Evolutionary conservation across 2,888 invertebrate genomes (phyloP).

Genomic region (Ceratothoa steindachneri): DNA sequence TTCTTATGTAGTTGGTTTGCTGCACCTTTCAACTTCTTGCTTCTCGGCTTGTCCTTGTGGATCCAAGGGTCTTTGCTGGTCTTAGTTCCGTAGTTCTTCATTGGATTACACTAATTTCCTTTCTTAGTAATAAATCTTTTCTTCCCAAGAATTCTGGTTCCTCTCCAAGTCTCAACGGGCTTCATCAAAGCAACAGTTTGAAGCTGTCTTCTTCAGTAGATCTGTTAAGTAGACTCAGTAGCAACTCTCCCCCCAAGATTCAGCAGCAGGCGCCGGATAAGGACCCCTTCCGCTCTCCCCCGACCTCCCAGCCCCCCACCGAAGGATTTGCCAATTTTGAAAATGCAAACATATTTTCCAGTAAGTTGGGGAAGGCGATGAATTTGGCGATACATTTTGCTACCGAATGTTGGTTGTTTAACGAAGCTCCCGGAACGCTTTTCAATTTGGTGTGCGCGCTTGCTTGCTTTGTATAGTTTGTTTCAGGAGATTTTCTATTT

Average conservation of each 20-base stretch:
- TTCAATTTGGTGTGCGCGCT: too few species aligned
- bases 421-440: too few species aligned
- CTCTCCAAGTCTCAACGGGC: background rate
- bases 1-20: too few species aligned
- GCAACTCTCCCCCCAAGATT: background rate
- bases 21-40: too few species aligned
- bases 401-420: too few species aligned
- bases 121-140: background rate
- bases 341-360: slow-evolving; percentile 6
- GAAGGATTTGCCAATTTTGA: slow-evolving; percentile 9
- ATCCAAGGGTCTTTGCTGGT: too few species aligned
- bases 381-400: background rate
- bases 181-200: background rate
- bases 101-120: too few species aligned
- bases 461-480: too few species aligned
- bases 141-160: background rate
- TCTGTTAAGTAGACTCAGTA: background rate
- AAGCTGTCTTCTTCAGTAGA: background rate
- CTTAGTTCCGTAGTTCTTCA: too few species aligned
- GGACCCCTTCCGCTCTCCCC: background rate
- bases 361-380: background rate
- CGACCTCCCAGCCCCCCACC: background rate
- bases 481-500: too few species aligned
- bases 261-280: background rate
- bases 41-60: too few species aligned